Conservation (phyloP, 2,113 vertebrate species). For the Columba livia region DNA sequence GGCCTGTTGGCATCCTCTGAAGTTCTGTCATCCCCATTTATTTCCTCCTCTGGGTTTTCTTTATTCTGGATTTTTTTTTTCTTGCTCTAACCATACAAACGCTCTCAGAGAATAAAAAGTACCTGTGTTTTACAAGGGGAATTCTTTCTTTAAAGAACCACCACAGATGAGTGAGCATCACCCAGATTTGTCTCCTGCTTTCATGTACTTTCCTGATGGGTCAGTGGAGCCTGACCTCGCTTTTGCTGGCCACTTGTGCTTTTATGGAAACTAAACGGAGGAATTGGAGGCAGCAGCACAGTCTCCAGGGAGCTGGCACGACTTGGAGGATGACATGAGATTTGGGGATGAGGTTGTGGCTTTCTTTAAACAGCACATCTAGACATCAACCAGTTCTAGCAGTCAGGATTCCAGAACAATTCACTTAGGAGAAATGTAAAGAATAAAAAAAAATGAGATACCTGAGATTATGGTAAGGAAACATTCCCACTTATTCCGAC, state of each 20-base stretch:
- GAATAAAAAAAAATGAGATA: neutral
- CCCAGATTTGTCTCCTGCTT: conserved; percentile 14
- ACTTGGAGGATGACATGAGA: neutral
- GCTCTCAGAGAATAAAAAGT: neutral
- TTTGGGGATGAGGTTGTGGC: neutral
- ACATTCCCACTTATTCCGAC: neutral
- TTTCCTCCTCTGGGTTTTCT: neutral
- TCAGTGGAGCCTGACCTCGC: conserved; percentile 21
- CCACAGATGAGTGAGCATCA: conserved; percentile 14
- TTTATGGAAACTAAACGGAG: neutral
- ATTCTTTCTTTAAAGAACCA: neutral
- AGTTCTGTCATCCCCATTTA: neutral
- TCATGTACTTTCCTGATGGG: neutral
- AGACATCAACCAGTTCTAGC: neutral
- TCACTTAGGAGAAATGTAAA: neutral
- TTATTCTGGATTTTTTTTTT: neutral
- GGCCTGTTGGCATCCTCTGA: neutral
- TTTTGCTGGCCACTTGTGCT: neutral
- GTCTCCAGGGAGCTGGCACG: neutral
- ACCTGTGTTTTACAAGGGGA: neutral
- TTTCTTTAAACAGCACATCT: neutral
- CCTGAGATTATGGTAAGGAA: neutral
- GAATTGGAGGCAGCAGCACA: neutral
- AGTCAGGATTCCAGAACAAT: neutral
- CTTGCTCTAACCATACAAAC: neutral